phyloP scores from a whole-genome alignment of 2,113 vertebrate genomes.

The Prinia subflava region DNA sequence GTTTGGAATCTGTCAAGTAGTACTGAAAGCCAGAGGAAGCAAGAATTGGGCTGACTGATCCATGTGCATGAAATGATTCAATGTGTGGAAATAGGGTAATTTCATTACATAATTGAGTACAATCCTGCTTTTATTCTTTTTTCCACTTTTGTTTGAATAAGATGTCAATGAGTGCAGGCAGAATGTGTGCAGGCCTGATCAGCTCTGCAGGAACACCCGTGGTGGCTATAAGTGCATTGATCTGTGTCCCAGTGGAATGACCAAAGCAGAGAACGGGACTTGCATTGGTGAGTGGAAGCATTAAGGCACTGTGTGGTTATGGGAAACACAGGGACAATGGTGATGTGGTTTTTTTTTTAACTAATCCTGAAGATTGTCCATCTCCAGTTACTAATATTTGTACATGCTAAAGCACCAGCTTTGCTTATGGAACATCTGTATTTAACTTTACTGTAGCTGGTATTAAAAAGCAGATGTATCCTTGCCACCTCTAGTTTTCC shows the following conservation, averaged over 20 bases:
- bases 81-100: not conserved
- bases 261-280: conserved; percentile 86
- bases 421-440: fast-evolving
- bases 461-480: not conserved
- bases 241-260: conserved; percentile 93
- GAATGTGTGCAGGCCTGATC: conserved; percentile 88
- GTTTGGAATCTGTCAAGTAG: not conserved
- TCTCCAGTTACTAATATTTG: not conserved
- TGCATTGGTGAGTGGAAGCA: conserved; percentile 84
- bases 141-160: conserved; percentile 13
- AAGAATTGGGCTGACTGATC: not conserved
- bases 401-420: not conserved
- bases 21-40: not conserved
- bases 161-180: conserved; percentile 97
- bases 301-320: not conserved
- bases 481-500: not conserved
- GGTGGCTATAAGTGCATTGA: conserved; percentile 95
- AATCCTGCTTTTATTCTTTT: not conserved
- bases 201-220: conserved; percentile 93
- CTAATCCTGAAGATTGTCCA: not conserved
- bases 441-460: not conserved
- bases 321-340: not conserved
- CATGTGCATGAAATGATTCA: not conserved
- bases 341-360: not conserved
- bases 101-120: not conserved